Evolutionary conservation across 2,888 invertebrate genomes (phyloP).

Genomic region (Catocala fraxini): DNA sequence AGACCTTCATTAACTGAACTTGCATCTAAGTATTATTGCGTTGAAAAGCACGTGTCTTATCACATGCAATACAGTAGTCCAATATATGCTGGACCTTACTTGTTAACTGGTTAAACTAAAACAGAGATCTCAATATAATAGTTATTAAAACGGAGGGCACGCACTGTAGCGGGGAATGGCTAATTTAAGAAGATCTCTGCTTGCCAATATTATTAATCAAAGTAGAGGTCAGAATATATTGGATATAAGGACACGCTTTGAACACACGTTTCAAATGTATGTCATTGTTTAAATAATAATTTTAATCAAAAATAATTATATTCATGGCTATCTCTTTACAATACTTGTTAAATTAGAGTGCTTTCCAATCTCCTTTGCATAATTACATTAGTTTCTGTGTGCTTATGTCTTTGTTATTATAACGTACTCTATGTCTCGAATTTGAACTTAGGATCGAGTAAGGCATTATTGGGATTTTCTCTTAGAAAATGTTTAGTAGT

Average conservation of each 20-base stretch:
- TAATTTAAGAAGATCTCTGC: conserved; percentile 13
- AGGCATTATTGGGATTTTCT: too few relatives aligned
- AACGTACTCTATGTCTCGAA: too few relatives aligned
- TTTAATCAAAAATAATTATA: conserved; percentile 62
- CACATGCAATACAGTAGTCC: neutral
- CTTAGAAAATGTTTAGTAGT: too few relatives aligned
- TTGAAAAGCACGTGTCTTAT: conserved; percentile 10
- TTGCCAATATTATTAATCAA: neutral
- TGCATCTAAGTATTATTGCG: neutral
- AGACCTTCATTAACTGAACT: neutral
- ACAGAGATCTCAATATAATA: conserved; percentile 8
- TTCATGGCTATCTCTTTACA: too few relatives aligned
- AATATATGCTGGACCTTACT: conserved; percentile 2
- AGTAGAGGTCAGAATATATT: conserved; percentile 40
- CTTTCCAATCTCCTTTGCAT: too few relatives aligned
- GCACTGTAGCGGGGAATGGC: conserved; percentile 48
- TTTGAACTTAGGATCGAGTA: too few relatives aligned
- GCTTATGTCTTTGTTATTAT: too few relatives aligned
- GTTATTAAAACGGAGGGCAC: conserved; percentile 49
- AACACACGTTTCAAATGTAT: conserved; percentile 57
- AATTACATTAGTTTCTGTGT: too few relatives aligned
- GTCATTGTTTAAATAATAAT: conserved; percentile 80
- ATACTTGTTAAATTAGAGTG: too few relatives aligned
- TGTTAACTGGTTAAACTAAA: neutral
- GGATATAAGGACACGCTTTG: conserved; percentile 58